These are phyloP conservation scores for Anthopleura sola DNA, from an alignment of 64 coral and sea anemone genomes.

Conservation along the genomic window DNA sequence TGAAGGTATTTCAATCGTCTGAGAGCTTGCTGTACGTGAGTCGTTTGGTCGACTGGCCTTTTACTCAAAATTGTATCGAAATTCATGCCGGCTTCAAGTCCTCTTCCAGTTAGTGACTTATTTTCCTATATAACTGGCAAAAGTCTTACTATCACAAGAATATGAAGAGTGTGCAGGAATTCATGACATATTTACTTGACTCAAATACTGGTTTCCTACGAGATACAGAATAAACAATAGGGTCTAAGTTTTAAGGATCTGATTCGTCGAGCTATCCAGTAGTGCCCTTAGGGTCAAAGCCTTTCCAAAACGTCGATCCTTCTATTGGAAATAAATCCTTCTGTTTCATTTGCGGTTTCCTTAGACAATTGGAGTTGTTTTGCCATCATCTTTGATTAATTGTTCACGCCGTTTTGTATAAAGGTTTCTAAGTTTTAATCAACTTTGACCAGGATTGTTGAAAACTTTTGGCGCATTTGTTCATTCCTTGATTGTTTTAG, in stretches of 20 bases:
- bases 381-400: neutral
- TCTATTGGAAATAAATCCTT: neutral
- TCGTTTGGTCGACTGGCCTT: neutral
- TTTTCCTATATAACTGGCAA: neutral
- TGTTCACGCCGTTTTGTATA: neutral
- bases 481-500: neutral
- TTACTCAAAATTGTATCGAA: neutral
- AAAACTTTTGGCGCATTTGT: neutral
- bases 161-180: neutral
- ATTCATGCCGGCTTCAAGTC: neutral
- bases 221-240: conserved; percentile 20
- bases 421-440: neutral
- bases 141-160: neutral
- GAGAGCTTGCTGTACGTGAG: conserved; percentile 32
- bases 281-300: conserved; percentile 16
- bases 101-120: neutral
- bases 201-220: neutral
- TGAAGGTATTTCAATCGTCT: conserved; percentile 55
- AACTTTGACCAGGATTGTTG: neutral
- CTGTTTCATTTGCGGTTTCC: neutral
- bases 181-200: neutral
- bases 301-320: neutral
- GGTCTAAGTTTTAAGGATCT: neutral
- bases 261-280: neutral
- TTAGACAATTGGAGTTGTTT: neutral